These are phyloP conservation scores for Sialis lutaria DNA, from an alignment of 2,888 invertebrate species.

Conservation along the genomic window DNA sequence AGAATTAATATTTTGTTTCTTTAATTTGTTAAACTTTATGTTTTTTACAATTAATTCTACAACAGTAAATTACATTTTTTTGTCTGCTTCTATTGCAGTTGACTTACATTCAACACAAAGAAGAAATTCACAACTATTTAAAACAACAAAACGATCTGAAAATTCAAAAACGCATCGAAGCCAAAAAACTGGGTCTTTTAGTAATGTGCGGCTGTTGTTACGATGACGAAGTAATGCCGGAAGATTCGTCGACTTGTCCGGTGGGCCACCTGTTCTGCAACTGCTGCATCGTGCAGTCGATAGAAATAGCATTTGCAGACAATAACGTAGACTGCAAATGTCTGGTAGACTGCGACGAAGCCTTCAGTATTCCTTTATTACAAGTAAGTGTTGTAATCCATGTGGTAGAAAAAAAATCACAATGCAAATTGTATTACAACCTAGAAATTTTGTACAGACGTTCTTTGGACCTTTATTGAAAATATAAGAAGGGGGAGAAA, in stretches of 20 bases:
- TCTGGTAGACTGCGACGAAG: constrained; percentile 20
- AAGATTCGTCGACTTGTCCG: constrained; percentile 23
- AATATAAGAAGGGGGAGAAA: too few species aligned
- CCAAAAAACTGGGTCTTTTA: constrained; percentile 22
- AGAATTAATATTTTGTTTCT: too few species aligned
- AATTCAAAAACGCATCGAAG: constrained; percentile 13
- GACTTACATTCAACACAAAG: constrained; percentile 18
- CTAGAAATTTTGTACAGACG: too few species aligned
- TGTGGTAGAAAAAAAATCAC: constrained; percentile 8
- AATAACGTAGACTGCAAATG: constrained; percentile 26
- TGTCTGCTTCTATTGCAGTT: too few species aligned
- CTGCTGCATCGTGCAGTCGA: constrained; percentile 22
- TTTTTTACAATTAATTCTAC: too few species aligned
- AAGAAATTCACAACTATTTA: constrained; percentile 16
- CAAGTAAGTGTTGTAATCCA: too few species aligned
- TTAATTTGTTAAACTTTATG: too few species aligned
- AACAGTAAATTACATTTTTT: too few species aligned
- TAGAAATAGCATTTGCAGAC: constrained; percentile 24
- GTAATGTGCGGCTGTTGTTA: constrained; percentile 34
- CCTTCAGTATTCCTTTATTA: constrained; percentile 13
- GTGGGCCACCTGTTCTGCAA: constrained; percentile 28
- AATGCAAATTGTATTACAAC: too few species aligned
- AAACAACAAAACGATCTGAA: constrained; percentile 1
- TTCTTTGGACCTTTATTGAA: too few species aligned
- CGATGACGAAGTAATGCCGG: constrained; percentile 30